These are phyloP conservation scores for Leptopterna dolabrata DNA, from an alignment of 2,888 invertebrate genomes.

Conservation along the genomic window DNA sequence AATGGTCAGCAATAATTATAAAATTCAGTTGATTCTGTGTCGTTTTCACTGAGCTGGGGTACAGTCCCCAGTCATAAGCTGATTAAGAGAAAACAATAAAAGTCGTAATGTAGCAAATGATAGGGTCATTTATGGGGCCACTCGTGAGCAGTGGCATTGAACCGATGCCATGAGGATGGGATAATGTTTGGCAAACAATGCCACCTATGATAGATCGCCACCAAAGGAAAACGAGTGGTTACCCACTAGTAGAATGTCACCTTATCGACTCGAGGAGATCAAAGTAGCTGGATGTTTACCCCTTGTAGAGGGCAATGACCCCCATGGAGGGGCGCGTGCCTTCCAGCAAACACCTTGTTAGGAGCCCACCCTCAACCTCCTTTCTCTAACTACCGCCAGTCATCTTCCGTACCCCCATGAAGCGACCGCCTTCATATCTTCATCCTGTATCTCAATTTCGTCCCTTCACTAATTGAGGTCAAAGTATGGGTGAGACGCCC, in stretches of 20 bases:
- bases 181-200: conserved; percentile 20
- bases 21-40: too few species aligned
- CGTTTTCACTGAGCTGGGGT: too few species aligned
- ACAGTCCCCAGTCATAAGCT: too few species aligned
- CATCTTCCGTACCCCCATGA: neutral
- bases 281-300: conserved; percentile 33
- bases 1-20: too few species aligned
- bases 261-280: conserved; percentile 32
- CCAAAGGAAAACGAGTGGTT: neutral
- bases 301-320: conserved; percentile 22
- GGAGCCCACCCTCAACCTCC: neutral
- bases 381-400: neutral
- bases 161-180: neutral
- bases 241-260: conserved; percentile 3
- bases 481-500: neutral
- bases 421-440: neutral
- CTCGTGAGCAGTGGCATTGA: neutral
- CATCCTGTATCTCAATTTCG: neutral
- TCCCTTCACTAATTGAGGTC: neutral
- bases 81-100: too few species aligned
- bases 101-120: too few species aligned
- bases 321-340: conserved; percentile 17
- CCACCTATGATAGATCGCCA: conserved; percentile 5
- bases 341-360: conserved; percentile 35
- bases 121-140: neutral